Base-by-base conservation (phyloP, 2,888 invertebrate species). In the Eupithecia abbreviata region DNA sequence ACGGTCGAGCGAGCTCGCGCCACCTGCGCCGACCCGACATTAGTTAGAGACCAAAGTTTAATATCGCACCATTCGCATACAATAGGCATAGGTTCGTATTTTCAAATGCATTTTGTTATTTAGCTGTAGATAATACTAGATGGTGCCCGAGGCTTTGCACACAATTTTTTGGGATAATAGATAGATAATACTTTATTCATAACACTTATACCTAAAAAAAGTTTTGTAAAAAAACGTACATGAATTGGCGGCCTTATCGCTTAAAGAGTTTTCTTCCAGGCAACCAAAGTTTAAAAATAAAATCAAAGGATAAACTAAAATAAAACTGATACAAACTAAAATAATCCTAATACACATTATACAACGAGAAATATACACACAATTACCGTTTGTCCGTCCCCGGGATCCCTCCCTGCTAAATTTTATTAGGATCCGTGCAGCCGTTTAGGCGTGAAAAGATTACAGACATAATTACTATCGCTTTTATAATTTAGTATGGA, bases 1-100 rank as follows among this genome's bases (percentile, higher is more conserved):
- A 94, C 90, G 94, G 93, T 93, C 88, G 94, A 93, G 92, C 90
- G 91, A 86, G 82, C 86, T 79, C 85, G 89, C 90, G 89, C 90
- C 93, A 93, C 93, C 93, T 93, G 93, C 91, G 86, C 85, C 81
- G 81, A 15, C 30, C 82, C 84, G 82, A 82, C 79, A 81, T 82
- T 76, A 79, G 72, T 79, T 78, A 83, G 84, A 73, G 84, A 73
- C 80, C 83, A 80, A 77, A 83, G 83, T 73, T 79, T 83, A 81
- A 83, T 87, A 89, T 87, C 82, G 85, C 88, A 88, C 87, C 80
- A 77, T 18, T 47, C 6, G 5, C 30, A 18, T 0, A 45, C 18
- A 66, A 68, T 43, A 13, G 7, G 10, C 3, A 15, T 15, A 67
- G 43, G 15, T 3, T 43, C 30, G 15, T n/a, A 47, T 3, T 49